Percentiles rank a stretch among this genome's conserved stretches.
Conservation (phyloP, 2,888 invertebrate genomes). For the Kuschelorhynchus macadamiae region DNA sequence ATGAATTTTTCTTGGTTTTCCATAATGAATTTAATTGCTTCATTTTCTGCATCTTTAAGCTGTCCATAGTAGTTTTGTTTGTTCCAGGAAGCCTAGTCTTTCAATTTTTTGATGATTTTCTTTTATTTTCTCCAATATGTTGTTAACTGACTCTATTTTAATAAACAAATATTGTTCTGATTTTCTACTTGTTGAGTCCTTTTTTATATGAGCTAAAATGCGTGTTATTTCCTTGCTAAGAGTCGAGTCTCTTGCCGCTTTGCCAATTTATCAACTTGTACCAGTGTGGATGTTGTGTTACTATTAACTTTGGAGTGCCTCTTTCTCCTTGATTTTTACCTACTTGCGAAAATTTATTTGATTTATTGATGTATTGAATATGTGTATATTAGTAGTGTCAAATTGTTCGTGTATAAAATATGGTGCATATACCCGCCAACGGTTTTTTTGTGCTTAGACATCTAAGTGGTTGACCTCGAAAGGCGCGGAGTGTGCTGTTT, state of each 20-base stretch:
- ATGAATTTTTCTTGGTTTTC: not conserved
- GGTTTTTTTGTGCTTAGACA: too few species aligned
- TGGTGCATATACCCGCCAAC: too few species aligned
- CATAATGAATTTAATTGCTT: not conserved
- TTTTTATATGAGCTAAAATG: not conserved
- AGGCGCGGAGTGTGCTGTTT: too few species aligned
- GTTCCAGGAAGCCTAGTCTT: not conserved
- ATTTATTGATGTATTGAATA: too few species aligned
- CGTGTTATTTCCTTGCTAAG: not conserved
- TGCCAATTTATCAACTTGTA: not conserved
- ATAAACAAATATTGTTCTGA: too few species aligned
- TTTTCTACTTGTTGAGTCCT: too few species aligned
- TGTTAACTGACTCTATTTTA: too few species aligned
- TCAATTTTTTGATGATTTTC: slow-evolving; percentile 1
- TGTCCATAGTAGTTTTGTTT: not conserved
- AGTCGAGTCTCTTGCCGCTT: too few species aligned
- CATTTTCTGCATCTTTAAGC: not conserved
- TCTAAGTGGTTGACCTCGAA: too few species aligned
- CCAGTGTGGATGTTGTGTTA: not conserved
- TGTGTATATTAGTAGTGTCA: not conserved
- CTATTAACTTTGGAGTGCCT: not conserved
- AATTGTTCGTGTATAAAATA: too few species aligned
- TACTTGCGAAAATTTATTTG: not conserved
- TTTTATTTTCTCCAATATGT: not conserved
- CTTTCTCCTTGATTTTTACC: not conserved